phyloP scores from a whole-genome alignment of 2,113 vertebrate species.

The Neoarius graeffei region DNA sequence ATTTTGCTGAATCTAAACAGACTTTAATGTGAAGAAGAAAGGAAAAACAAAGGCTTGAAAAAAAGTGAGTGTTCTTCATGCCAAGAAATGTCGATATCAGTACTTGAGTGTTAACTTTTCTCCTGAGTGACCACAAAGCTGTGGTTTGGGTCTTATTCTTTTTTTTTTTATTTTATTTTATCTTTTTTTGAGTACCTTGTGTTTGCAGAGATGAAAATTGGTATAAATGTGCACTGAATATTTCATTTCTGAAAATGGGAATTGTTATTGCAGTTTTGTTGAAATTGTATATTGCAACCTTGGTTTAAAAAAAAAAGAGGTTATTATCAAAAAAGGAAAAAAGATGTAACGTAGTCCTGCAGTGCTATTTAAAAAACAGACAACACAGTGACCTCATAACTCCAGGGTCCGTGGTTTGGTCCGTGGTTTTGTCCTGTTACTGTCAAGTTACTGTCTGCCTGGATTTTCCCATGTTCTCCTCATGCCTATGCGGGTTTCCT shows the following conservation, averaged over 20 bases:
- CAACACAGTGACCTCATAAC: not conserved
- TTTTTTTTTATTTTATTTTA: not conserved
- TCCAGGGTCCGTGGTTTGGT: not conserved
- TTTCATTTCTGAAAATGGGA: not conserved
- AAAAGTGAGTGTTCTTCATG: not conserved
- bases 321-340: too few relatives aligned
- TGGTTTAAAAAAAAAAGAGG: too few relatives aligned
- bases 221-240: not conserved
- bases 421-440: not conserved
- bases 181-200: too few relatives aligned
- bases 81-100: constrained; percentile 27
- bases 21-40: constrained; percentile 23
- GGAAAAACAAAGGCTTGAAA: constrained; percentile 8
- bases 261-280: not conserved
- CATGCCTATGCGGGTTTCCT: not conserved
- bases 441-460: not conserved
- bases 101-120: not conserved
- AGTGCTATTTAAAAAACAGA: too few relatives aligned
- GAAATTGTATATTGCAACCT: too few relatives aligned
- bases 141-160: not conserved
- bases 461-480: not conserved
- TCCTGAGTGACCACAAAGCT: not conserved
- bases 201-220: not conserved
- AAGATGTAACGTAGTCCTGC: too few relatives aligned
- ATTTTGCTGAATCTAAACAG: constrained; percentile 4